Evolutionary conservation across 2,113 vertebrate genomes (phyloP).

Genomic region (Oryzias woworae): DNA sequence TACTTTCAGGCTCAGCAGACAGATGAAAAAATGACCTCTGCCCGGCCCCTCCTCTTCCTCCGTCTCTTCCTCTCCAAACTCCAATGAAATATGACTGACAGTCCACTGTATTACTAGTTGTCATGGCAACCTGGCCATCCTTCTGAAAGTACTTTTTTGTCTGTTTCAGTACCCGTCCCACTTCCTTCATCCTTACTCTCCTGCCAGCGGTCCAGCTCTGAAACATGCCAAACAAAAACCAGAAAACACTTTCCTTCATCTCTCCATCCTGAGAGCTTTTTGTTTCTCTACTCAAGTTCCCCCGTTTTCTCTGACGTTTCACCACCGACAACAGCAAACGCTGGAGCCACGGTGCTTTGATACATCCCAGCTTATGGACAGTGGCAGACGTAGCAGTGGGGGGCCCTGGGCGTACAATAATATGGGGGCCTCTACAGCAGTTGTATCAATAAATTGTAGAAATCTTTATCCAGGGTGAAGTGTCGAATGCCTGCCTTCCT

Average conservation of each 20-base stretch:
- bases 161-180: slow-evolving; percentile 48
- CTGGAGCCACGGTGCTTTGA: slow-evolving; percentile 47
- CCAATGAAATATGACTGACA: slow-evolving; percentile 76
- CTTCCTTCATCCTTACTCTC: slow-evolving; percentile 26
- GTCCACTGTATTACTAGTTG: slow-evolving; percentile 77
- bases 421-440: too few relatives aligned
- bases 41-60: slow-evolving; percentile 49
- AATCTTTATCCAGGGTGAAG: too few relatives aligned
- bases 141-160: slow-evolving; percentile 63
- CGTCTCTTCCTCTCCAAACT: slow-evolving; percentile 55
- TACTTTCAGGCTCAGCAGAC: slow-evolving; percentile 65
- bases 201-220: slow-evolving; percentile 36
- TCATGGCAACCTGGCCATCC: slow-evolving; percentile 84
- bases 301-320: slow-evolving; percentile 27
- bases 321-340: slow-evolving; percentile 62
- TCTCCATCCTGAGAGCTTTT: slow-evolving; percentile 5
- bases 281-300: slow-evolving; percentile 12
- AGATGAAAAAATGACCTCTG: slow-evolving; percentile 67
- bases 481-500: too few relatives aligned
- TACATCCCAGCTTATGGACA: slow-evolving; percentile 67
- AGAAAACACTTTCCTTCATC: slow-evolving; percentile 32
- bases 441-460: too few relatives aligned
- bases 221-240: slow-evolving; percentile 47
- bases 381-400: slow-evolving; percentile 37
- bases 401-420: too few relatives aligned